A percentile compares a stretch with the other conserved stretches of the same genome.
Conservation (phyloP, 2,888 invertebrate species). For the Chrysotoxum bicinctum region DNA sequence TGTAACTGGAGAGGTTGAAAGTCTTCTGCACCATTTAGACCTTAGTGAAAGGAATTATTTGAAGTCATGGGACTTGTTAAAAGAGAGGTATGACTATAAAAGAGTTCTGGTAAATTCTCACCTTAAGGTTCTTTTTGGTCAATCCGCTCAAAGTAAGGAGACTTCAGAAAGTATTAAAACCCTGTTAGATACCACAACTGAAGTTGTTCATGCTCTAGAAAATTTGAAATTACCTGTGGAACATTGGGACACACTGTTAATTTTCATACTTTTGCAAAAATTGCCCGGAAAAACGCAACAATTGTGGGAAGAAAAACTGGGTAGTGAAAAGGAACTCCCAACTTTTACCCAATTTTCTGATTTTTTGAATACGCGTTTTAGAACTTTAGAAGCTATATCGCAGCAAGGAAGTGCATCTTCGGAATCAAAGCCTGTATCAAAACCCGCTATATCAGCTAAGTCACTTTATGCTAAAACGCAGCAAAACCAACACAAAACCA, state of each 20-base stretch:
- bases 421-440: not conserved
- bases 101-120: not conserved
- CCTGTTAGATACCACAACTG: not conserved
- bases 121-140: too few species aligned
- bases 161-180: not conserved
- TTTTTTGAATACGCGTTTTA: too few species aligned
- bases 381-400: not conserved
- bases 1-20: not conserved
- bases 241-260: too few species aligned
- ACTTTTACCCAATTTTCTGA: too few species aligned
- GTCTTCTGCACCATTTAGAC: not conserved
- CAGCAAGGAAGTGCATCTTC: not conserved
- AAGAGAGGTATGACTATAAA: too few species aligned
- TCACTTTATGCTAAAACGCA: too few species aligned
- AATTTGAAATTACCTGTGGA: slow-evolving; percentile 4
- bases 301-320: too few species aligned
- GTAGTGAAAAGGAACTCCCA: too few species aligned
- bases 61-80: not conserved
- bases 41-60: not conserved
- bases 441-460: too few species aligned
- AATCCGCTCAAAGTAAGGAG: not conserved
- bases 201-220: not conserved
- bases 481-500: too few species aligned
- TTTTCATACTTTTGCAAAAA: too few species aligned
- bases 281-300: too few species aligned